Evolutionary conservation across 2,113 vertebrate species (phyloP), one percentile per base, ranked within the genome.

Genomic region (Ictalurus punctatus): DNA sequence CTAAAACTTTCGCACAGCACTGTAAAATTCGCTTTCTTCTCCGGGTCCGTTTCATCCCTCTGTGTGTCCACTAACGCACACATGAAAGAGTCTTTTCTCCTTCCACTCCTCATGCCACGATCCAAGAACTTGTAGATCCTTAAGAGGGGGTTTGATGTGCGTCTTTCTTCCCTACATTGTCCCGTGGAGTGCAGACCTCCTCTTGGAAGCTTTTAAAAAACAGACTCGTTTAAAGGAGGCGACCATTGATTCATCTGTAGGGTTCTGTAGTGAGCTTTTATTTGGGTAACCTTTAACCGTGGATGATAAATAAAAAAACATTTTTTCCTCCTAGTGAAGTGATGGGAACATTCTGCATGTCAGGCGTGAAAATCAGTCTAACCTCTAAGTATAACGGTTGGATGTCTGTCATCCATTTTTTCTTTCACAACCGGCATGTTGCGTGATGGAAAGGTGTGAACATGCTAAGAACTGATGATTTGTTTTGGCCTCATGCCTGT

Each of bases 61-160:
- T 54, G 27, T 2, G 25, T 83, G 44, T 87, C 48, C 86, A 80
- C 87, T 37, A 67, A 78, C 34, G 30, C 71, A 90, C 59, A 80
- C 59, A 67, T 78, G 25, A 84, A 90, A 84, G 30, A 56, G 40
- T 10, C 27, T 56, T 58, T 84, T 84, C 71, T 78, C 16, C 44
- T 17, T 37, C 30, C 12, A 58, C 30, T 40, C 16, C 48, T 56
- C 65, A 63, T 56, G 73, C 73, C n/a, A 30, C 54, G 65, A 85
- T 85, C 63, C 65, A 84, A 69, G 63, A 89, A 86, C 14, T 7
- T 48, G 76, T 30, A n/a, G 30, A 71, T 48, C 76, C 48, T 59
- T 86, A 27, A 83, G 81, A 73, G 23, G 59, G 67, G 13, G 84
- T 85, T 73, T 87, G 88, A 85, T 73, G 58, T 44, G 34, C n/a